Evolutionary conservation across 2,888 invertebrate species (phyloP).

Genomic region (Athrips mouffetella): DNA sequence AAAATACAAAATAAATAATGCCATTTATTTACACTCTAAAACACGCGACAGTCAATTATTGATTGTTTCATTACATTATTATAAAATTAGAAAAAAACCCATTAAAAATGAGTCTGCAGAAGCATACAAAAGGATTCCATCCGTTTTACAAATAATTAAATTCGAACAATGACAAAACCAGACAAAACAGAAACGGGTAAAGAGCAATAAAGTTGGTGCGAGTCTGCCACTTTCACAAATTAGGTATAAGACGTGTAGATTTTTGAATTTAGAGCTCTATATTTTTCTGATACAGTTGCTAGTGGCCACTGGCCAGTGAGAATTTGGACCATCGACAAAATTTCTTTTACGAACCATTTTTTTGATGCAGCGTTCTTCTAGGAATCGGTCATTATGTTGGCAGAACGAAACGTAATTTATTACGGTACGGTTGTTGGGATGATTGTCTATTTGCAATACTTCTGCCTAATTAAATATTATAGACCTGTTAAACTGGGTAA

Average conservation of each 20-base stretch:
- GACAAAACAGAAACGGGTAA: constrained; percentile 23
- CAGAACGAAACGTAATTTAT: constrained; percentile 41
- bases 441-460: constrained; percentile 27
- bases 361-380: constrained; percentile 49
- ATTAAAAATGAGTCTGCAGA: no score
- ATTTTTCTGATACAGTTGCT: constrained; percentile 11
- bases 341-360: constrained; percentile 27
- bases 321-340: constrained; percentile 15
- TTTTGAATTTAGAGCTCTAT: constrained; percentile 13
- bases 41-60: no score
- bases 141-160: constrained; percentile 21
- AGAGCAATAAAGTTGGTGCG: constrained; percentile 38
- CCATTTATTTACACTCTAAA: no score
- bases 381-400: constrained; percentile 52
- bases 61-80: no score
- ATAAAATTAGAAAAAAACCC: no score
- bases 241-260: neutral
- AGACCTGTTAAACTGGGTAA: constrained; percentile 10
- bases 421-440: constrained; percentile 34
- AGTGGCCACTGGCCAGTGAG: neutral
- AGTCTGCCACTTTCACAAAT: constrained; percentile 23
- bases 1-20: no score
- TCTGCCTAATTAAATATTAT: constrained; percentile 29
- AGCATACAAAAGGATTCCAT: neutral
- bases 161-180: constrained; percentile 20